A percentile compares a stretch with the other conserved stretches of the same genome.
phyloP scores from a whole-genome alignment of 1,140 invertebrate species.

The Kradibia gibbosae region DNA sequence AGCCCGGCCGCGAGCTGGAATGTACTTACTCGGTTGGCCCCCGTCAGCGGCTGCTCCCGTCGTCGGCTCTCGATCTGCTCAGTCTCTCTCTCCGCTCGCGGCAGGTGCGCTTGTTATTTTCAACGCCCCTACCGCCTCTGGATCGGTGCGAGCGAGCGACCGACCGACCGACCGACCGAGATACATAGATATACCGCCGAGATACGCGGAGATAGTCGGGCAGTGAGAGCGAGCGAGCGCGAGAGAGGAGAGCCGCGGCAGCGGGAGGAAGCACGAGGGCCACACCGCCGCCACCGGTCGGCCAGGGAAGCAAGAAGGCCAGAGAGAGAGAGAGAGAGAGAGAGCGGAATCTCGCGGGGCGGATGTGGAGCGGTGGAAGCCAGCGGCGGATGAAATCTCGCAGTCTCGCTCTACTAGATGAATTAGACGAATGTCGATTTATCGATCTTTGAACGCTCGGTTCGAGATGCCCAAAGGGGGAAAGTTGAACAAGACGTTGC shows the following conservation, averaged over 20 bases:
- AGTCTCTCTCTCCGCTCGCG: too few relatives aligned
- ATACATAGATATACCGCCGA: too few relatives aligned
- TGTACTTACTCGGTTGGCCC: neutral
- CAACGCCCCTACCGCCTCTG: neutral
- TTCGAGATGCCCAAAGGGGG: too few relatives aligned
- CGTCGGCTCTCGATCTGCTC: neutral
- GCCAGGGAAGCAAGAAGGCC: too few relatives aligned
- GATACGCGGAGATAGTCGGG: too few relatives aligned
- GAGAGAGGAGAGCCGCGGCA: neutral
- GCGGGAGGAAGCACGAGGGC: too few relatives aligned
- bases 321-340: neutral
- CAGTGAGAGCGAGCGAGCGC: neutral
- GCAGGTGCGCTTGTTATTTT: slow-evolving; percentile 23
- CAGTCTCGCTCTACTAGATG: neutral
- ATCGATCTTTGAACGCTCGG: neutral
- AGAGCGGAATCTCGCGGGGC: neutral
- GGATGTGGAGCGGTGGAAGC: neutral
- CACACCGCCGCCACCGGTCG: too few relatives aligned
- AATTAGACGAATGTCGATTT: neutral
- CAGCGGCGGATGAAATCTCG: slow-evolving; percentile 8
- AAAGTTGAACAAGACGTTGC: too few relatives aligned
- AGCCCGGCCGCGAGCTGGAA: too few relatives aligned
- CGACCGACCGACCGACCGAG: too few relatives aligned
- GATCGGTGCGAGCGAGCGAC: neutral
- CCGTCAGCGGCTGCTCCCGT: neutral